Evolutionary conservation across 2,797 vertebrate species (phyloP).

Genomic region (Propithecus perrieri): DNA sequence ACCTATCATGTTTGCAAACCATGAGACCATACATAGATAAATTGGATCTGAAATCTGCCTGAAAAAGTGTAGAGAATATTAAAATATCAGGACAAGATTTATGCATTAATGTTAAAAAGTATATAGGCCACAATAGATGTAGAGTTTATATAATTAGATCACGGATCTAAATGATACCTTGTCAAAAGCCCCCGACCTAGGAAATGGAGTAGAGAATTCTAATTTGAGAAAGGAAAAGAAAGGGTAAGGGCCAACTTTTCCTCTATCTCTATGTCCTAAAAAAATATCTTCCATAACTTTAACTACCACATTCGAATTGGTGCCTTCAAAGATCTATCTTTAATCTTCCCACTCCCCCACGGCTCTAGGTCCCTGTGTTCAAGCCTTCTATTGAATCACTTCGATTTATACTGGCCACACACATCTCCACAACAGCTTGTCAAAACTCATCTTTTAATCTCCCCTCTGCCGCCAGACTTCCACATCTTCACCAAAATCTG

Average conservation of each 20-base stretch:
- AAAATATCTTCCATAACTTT: not conserved
- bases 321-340: not conserved
- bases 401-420: not conserved
- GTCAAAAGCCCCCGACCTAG: not conserved
- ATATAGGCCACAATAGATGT: not conserved
- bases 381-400: not conserved
- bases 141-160: not conserved
- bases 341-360: not conserved
- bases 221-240: not conserved
- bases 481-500: not conserved
- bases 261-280: not conserved
- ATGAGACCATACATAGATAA: not conserved
- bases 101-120: not conserved
- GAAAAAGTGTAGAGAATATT: not conserved
- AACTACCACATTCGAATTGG: not conserved
- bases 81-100: not conserved
- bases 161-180: not conserved
- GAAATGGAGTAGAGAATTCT: not conserved
- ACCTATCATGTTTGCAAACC: not conserved
- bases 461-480: not conserved
- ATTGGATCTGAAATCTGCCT: not conserved
- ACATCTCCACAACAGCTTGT: not conserved
- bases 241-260: not conserved
- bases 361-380: not conserved
- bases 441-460: not conserved